Evolutionary conservation across 2,888 invertebrate species (phyloP), one percentile per base, ranked within the genome.

Genomic region (Epirrhoe alternata): DNA sequence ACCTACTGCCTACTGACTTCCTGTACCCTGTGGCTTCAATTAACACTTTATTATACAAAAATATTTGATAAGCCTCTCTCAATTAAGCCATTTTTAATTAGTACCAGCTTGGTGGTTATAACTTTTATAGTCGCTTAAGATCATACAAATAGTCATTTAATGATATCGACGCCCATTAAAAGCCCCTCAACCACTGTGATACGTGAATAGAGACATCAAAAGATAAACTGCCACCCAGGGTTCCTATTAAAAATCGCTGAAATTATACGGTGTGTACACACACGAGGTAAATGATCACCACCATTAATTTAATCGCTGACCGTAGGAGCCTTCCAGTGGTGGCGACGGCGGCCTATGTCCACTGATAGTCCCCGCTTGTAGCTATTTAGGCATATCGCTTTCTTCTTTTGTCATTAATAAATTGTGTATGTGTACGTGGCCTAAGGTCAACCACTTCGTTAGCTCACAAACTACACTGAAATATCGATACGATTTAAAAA

Each of bases 231-330:
- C 88, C 89, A 88, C 89, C 89, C 89, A 87, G 84, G 84, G 72
- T 80, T 80, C 80, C 72, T 76, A 80, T 83, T 82, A 88, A 86
- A 86, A 88, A 87, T 85, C 74, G 86, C 87, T 85, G 87, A 90
- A 89, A 90, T 90, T 86, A 89, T 87, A 88, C 83, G 81, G 77
- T 78, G 76, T 82, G 83, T 83, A 77, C 78, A 80, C 78, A 80
- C 81, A 83, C 75, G 75, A 78, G 68, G 79, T 88, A 87, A 91
- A 80, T 89, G 84, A 91, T 91, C 81, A 80, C 77, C 71, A 79
- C 83, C 78, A 90, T 91, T 91, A 89, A 81, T 86, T 81, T 90
- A 91, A 90, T 91, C 81, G 85, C 74, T 74, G 81, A 72, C 75
- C 82, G 81, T 82, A 77, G 78, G 72, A 79, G 74, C 76, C 64